Evolutionary conservation across 2,888 invertebrate species (phyloP).

Genomic region (Dolichopus griseipennis): DNA sequence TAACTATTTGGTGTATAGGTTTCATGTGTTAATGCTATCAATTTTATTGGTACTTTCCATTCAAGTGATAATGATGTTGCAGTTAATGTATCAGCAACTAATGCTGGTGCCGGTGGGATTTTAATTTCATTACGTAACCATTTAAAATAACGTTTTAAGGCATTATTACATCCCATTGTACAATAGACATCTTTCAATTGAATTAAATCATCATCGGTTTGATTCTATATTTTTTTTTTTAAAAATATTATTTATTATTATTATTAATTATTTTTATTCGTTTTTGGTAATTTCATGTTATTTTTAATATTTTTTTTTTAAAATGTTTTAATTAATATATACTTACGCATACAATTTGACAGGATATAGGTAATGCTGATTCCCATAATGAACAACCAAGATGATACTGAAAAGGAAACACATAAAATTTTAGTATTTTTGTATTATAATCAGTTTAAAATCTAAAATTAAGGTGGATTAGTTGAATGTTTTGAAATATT

Average conservation of each 20-base stretch:
- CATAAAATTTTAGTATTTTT: neutral
- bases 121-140: slow-evolving; percentile 61
- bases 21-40: slow-evolving; percentile 43
- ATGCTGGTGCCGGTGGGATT: slow-evolving; percentile 61
- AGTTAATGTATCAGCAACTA: slow-evolving; percentile 68
- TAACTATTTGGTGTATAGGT: slow-evolving; percentile 47
- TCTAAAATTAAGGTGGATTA: no score
- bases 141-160: slow-evolving; percentile 64
- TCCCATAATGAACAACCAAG: slow-evolving; percentile 74
- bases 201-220: slow-evolving; percentile 56
- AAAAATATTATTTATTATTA: slow-evolving; percentile 16
- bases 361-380: slow-evolving; percentile 63
- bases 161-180: slow-evolving; percentile 74
- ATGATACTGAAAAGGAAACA: slow-evolving; percentile 57
- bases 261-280: neutral
- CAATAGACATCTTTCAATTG: slow-evolving; percentile 66
- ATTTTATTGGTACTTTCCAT: slow-evolving; percentile 56
- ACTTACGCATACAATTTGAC: slow-evolving; percentile 79
- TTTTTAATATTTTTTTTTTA: no score
- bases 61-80: slow-evolving; percentile 70
- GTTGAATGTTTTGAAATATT: no score
- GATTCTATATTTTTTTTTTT: slow-evolving; percentile 58
- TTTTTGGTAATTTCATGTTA: neutral
- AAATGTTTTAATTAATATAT: neutral
- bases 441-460: no score